Evolutionary conservation across 92 coral and sea anemone genomes (phyloP), one percentile per base, ranked within the genome.

Genomic region (Actinernus sp.): DNA sequence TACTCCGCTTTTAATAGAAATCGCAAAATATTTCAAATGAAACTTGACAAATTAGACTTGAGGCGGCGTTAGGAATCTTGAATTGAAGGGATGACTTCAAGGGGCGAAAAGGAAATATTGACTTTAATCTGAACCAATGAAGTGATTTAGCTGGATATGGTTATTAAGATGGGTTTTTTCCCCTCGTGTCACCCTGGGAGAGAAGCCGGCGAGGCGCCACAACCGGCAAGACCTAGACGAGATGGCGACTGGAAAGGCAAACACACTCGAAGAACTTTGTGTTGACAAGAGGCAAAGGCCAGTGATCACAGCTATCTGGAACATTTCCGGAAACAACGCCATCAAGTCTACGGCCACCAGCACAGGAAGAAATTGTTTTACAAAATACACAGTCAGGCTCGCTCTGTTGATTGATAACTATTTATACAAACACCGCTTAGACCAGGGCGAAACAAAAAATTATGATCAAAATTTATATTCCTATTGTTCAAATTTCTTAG

Each of bases 131-230:
- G 19, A 45, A 23, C 52, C 52, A 45, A 45, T 45, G 19, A 45
- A 6, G 10, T 34, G 41, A 23, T 9, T 7, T 45, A 4, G 10
- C 10, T 9, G 21, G 52, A 23, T 17, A 23, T 6, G 52, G 22
- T 23, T 45, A 45, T 6, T 45, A 45, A 17, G 19, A 4, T 17
- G 52, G 10, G 52, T 45, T 45, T 45, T 45, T 9, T 9, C 6
- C n/a, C n/a, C n/a, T n/a, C 10, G 11, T 45, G 10, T 45, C 53
- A 17, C 68, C 21, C 68, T 39, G 68, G 68, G 68, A 61, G 68
- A 19, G 18, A 61, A 26, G 45, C 38, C 51, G 28, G 1, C 23
- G 16, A 23, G 45, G 51, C 68, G 68, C 51, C 51, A 25, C 24
- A 53, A 45, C 52, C 10, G 52, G 18, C 5, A 45, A 18, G 22